Conservation (phyloP, 2,888 invertebrate genomes). For the Sinopyrophorus schimmeli region DNA sequence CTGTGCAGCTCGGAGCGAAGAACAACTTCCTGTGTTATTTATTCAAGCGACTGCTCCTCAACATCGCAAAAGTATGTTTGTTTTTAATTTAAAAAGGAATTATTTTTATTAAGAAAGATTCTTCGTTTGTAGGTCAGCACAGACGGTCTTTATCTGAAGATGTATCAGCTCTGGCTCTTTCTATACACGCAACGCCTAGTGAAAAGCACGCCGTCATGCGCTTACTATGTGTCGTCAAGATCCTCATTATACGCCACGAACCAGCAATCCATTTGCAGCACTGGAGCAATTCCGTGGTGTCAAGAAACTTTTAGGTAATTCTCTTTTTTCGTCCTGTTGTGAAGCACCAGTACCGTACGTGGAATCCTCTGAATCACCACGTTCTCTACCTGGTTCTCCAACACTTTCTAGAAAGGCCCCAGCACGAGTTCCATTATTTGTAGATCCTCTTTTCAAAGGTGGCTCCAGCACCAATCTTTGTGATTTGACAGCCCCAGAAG, state of each 20-base stretch:
- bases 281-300: slow-evolving; percentile 79
- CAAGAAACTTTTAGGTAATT: slow-evolving; percentile 76
- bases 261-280: slow-evolving; percentile 73
- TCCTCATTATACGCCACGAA: slow-evolving; percentile 75
- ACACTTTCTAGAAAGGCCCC: slow-evolving; percentile 53
- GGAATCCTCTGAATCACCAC: slow-evolving; percentile 47
- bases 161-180: slow-evolving; percentile 63
- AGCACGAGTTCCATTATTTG: slow-evolving; percentile 55
- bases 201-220: slow-evolving; percentile 76
- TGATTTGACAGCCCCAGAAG: slow-evolving; percentile 45
- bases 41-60: slow-evolving; percentile 45
- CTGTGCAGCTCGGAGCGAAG: slow-evolving; percentile 56
- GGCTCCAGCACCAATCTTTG: slow-evolving; percentile 52
- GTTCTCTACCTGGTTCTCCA: slow-evolving; percentile 61
- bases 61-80: slow-evolving; percentile 48
- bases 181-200: slow-evolving; percentile 66
- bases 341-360: slow-evolving; percentile 74
- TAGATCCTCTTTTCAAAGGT: slow-evolving; percentile 58
- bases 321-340: slow-evolving; percentile 71
- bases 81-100: not conserved
- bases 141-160: slow-evolving; percentile 77
- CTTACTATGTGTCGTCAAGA: slow-evolving; percentile 83
- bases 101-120: not conserved
- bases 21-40: slow-evolving; percentile 51
- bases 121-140: slow-evolving; percentile 59